Evolutionary conservation across 1,140 invertebrate species (phyloP).

Genomic region (Drosophila melanogaster): Release_6_plus_ISO1_MT NT_033779.5:1887501-1888000

Average conservation of each 20-base stretch:
- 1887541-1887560: constrained; percentile 12
- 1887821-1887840: constrained; percentile 21
- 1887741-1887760: constrained; percentile 68
- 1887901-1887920: background rate
- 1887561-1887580: constrained; percentile 29
- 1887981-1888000: constrained; percentile 23
- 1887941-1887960: too few relatives aligned
- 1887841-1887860: background rate
- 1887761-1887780: constrained; percentile 20
- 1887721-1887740: constrained; percentile 47
- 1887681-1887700: constrained; percentile 44
- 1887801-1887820: constrained; percentile 30
- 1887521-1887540: constrained; percentile 21
- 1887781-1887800: constrained; percentile 22
- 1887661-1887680: constrained; percentile 69
- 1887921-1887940: constrained; percentile 3
- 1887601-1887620: background rate
- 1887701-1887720: constrained; percentile 12
- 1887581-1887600: constrained; percentile 17
- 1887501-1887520: constrained; percentile 15
- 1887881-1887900: background rate
- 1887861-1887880: constrained; percentile 24
- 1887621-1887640: constrained; percentile 1
- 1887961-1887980: constrained; percentile 8
- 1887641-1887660: constrained; percentile 63